Percentiles rank a stretch among this genome's conserved stretches.
Evolutionary conservation across 2,113 vertebrate genomes (phyloP).

Genomic region (Excalfactoria chinensis): DNA sequence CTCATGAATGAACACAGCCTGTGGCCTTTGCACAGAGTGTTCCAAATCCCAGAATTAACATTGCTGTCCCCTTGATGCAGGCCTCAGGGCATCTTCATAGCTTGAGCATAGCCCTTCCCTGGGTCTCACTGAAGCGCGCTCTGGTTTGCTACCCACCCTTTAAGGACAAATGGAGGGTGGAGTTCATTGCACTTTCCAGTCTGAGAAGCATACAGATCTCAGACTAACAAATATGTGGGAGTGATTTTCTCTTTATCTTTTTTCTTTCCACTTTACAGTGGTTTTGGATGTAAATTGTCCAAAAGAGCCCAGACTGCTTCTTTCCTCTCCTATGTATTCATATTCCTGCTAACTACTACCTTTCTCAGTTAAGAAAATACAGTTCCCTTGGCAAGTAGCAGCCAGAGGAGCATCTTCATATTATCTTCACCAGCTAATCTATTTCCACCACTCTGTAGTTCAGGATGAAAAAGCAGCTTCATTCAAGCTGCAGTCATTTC

Average conservation of each 20-base stretch:
- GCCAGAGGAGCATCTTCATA: background rate
- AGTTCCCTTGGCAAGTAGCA: background rate
- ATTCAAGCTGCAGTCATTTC: background rate
- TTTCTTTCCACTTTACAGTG: background rate
- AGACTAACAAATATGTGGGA: background rate
- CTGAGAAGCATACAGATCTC: background rate
- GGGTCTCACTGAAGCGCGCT: rapidly evolving
- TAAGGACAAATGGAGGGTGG: background rate
- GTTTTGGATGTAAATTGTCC: background rate
- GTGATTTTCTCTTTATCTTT: background rate
- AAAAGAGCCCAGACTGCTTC: background rate
- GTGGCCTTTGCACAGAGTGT: background rate
- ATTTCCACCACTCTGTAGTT: background rate
- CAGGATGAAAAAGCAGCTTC: background rate
- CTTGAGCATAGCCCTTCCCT: background rate
- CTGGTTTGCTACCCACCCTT: background rate
- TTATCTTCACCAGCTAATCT: background rate
- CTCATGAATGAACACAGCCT: background rate
- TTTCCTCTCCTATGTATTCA: background rate
- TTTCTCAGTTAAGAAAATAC: background rate
- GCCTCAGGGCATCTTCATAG: rapidly evolving
- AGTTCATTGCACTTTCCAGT: background rate
- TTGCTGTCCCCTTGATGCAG: rapidly evolving
- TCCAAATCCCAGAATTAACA: background rate
- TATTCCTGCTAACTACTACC: background rate